Evolutionary conservation across 1,140 invertebrate species (phyloP).

Genomic region (Bombus polaris): DNA sequence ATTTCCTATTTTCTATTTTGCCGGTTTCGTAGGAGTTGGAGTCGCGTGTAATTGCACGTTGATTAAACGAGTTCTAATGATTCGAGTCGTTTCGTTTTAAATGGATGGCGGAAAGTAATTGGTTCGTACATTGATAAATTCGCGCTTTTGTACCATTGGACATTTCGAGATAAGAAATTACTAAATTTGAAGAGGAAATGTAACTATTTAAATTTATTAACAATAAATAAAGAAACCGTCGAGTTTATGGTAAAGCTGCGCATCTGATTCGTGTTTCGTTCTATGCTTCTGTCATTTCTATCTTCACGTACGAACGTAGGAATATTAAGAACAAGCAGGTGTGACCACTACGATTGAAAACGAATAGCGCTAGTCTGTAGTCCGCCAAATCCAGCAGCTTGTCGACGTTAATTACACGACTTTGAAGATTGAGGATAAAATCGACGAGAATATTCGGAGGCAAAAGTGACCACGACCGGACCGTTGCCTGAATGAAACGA

Average conservation of each 20-base stretch:
- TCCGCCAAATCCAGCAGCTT: background rate
- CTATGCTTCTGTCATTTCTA: no score
- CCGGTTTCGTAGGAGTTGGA: background rate
- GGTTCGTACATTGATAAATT: no score
- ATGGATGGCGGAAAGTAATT: background rate
- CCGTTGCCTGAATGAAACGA: conserved; percentile 61
- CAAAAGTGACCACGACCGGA: background rate
- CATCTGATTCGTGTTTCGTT: no score
- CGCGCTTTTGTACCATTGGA: no score
- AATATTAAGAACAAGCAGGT: background rate
- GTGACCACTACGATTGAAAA: background rate
- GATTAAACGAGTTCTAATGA: background rate
- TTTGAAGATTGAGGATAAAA: background rate
- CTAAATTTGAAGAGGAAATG: background rate
- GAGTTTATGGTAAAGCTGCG: no score
- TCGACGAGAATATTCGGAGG: conserved; percentile 4
- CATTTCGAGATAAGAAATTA: background rate
- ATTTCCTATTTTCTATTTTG: background rate
- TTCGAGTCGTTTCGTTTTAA: background rate
- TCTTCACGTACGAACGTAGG: background rate
- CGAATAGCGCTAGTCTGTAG: background rate
- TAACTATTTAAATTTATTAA: no score
- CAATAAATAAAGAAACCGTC: no score
- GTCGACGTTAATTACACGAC: background rate
- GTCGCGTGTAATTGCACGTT: background rate